Evolutionary conservation across 2,888 invertebrate species (phyloP), one percentile per base, ranked within the genome.

Genomic region (Bhutanitis thaidina): DNA sequence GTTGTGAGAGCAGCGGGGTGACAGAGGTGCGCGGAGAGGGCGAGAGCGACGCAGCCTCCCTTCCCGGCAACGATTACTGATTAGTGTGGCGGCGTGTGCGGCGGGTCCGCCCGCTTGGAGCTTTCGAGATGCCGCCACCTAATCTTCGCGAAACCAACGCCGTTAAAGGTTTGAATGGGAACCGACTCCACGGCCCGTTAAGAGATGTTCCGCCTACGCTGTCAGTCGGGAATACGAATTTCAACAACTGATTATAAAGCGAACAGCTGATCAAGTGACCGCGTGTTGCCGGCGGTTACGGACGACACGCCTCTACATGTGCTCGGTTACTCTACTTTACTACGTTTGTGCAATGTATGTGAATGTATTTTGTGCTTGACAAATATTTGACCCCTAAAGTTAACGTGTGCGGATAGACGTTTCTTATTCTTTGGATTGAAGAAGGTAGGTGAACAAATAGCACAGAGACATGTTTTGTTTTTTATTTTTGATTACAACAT

Each of bases 41-140:
- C 65, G 65, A 58, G 60, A 61, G 62, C 77, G 79, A 79, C 86
- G 85, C 88, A 88, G 88, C 88, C 87, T 88, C 88, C 82, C 83
- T 81, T 77, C 83, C 82, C 83, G 80, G 77, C 90, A 90, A 90
- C 90, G 90, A 90, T 90, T 90, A 90, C 90, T 90, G 90, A 90
- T 90, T 90, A 90, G 90, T 90, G 83, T 84, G 83, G 80, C 84
- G 83, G 84, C 78, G 82, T 69, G 80, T 73, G 77, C 77, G 85
- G 84, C 80, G 76, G 74, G 76, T 73, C 71, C 75, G 79, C 77
- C 76, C 82, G 85, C 77, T 71, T 69, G 64, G 67, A 58, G 69
- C 65, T 71, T 71, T 64, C 65, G 65, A 61, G 55, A 77, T 78
- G 83, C 78, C 80, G 74, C 77, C 81, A 71, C 76, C 75, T 70